phyloP scores from a whole-genome alignment of 2,797 vertebrate species.

The Lagorchestes hirsutus region DNA sequence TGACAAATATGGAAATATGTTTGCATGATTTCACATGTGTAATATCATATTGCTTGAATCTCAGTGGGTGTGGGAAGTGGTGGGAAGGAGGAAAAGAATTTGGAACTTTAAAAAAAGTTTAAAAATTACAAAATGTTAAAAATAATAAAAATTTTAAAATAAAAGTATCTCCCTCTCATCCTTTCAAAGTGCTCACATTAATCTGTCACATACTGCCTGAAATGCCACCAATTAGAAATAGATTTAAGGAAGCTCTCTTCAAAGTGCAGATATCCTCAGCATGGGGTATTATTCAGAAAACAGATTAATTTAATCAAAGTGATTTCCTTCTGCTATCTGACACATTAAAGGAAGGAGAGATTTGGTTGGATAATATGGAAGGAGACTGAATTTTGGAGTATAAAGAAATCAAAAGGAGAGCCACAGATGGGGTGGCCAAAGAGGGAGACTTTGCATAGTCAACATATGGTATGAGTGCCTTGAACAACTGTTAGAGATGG shows the following conservation, averaged over 20 bases:
- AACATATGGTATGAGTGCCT: neutral
- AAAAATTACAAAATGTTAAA: neutral
- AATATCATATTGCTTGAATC: neutral
- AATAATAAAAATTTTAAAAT: neutral
- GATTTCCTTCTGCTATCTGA: neutral
- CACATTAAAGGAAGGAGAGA: neutral
- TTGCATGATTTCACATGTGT: neutral
- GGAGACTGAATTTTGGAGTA: neutral
- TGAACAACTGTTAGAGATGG: neutral
- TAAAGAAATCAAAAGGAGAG: neutral
- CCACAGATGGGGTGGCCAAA: neutral
- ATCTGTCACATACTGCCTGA: neutral
- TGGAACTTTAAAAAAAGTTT: neutral
- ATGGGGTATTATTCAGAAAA: neutral
- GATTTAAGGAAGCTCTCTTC: neutral
- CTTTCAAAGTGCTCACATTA: neutral
- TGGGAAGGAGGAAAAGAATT: neutral
- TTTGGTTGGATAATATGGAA: neutral
- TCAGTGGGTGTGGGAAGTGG: neutral
- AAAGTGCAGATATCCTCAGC: neutral
- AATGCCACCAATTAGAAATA: neutral
- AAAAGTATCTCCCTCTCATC: neutral
- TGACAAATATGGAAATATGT: neutral
- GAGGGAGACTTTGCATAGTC: neutral
- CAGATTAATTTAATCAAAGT: neutral